Conservation (phyloP, 64 coral and sea anemone species). For the Astreopora myriophthalma region DNA sequence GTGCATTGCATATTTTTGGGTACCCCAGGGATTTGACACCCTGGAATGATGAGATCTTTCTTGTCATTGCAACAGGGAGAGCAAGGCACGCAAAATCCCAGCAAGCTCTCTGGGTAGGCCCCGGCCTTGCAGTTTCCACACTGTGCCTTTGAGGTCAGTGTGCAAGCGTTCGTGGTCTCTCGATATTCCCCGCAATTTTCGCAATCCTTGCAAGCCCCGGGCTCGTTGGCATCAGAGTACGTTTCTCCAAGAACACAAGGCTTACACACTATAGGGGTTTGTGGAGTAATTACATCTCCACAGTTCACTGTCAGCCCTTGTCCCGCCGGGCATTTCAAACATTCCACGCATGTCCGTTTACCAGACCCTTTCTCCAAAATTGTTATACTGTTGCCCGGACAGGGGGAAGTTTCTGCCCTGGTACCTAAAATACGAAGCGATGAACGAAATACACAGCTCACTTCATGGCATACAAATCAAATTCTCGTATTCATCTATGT, state of each 20-base stretch:
- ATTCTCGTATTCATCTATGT: too few species aligned
- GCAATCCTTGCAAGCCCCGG: conserved; percentile 26
- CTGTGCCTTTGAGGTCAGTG: not conserved
- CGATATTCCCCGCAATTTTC: not conserved
- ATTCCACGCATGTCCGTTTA: not conserved
- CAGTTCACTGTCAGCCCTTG: conserved; percentile 3
- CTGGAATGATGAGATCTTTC: not conserved
- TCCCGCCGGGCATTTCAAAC: not conserved
- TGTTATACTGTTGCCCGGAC: not conserved
- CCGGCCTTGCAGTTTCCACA: conserved; percentile 25
- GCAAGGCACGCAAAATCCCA: not conserved
- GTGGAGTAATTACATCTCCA: not conserved
- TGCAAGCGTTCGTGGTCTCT: not conserved
- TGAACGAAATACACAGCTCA: not conserved
- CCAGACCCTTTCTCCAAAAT: not conserved
- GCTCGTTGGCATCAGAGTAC: not conserved
- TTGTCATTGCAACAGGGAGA: conserved; percentile 57
- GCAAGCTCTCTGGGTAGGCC: not conserved
- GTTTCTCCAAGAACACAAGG: conserved; percentile 44
- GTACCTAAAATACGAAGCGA: not conserved
- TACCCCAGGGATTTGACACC: conserved; percentile 1
- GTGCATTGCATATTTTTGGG: not conserved
- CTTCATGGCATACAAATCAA: not conserved
- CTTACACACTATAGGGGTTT: not conserved
- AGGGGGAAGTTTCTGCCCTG: not conserved